Evolutionary conservation across 2,888 invertebrate species (phyloP).

Genomic region (Orchestes rusci): DNA sequence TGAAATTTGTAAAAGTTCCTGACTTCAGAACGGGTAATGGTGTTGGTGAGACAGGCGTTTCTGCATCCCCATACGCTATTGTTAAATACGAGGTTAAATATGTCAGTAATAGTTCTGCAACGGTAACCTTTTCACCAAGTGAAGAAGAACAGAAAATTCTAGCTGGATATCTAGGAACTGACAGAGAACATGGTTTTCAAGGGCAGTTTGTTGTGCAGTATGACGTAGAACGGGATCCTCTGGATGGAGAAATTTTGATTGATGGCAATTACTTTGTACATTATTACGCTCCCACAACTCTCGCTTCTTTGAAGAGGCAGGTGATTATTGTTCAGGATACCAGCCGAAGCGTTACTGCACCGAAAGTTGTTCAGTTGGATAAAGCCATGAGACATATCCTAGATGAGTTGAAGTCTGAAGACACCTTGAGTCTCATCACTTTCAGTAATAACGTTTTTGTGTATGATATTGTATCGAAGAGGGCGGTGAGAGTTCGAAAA

Average conservation of each 20-base stretch:
- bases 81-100: conserved; percentile 32
- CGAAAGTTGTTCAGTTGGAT: too few species aligned
- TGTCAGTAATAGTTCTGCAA: conserved; percentile 32
- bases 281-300: too few species aligned
- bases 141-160: conserved; percentile 52
- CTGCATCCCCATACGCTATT: conserved; percentile 40
- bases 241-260: conserved; percentile 58
- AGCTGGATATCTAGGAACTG: conserved; percentile 39
- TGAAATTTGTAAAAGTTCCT: conserved; percentile 55
- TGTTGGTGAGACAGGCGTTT: conserved; percentile 50
- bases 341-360: too few species aligned
- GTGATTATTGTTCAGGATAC: too few species aligned
- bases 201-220: conserved; percentile 65
- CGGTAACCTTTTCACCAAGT: conserved; percentile 53
- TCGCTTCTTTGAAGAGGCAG: too few species aligned
- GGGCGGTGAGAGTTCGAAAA: too few species aligned
- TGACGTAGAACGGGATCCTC: conserved; percentile 54
- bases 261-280: too few species aligned
- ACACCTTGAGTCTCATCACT: too few species aligned
- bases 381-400: too few species aligned
- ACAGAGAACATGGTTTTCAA: conserved; percentile 45
- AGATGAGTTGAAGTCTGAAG: too few species aligned
- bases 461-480: too few species aligned
- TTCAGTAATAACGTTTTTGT: too few species aligned
- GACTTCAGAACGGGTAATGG: conserved; percentile 59